These are phyloP conservation scores for Mercenaria mercenaria DNA, from an alignment of 1,140 invertebrate species.

Conservation along the genomic window DNA sequence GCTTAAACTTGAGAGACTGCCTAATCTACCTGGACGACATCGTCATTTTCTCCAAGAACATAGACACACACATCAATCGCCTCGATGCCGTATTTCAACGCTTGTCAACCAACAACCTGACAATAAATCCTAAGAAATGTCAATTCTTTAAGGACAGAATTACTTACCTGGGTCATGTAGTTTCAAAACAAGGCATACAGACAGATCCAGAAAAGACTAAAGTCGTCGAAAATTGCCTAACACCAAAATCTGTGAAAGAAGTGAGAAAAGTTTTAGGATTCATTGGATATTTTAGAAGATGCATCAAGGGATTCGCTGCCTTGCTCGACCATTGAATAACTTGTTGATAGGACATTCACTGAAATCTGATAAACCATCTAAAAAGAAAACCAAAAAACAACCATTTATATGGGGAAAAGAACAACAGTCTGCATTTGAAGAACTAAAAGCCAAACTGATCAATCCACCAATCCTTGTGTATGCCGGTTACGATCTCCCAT, in stretches of 20 bases:
- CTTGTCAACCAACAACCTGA: background rate
- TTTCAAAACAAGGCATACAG: conserved; percentile 65
- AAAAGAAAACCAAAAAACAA: background rate
- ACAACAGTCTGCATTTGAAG: conserved; percentile 55
- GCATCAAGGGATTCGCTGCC: conserved; percentile 70
- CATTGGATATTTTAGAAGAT: conserved; percentile 72
- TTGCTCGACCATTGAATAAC: conserved; percentile 50
- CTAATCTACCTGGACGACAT: conserved; percentile 25
- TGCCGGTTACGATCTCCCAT: conserved; percentile 58
- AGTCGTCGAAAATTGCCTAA: conserved; percentile 71
- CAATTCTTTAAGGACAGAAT: conserved; percentile 14
- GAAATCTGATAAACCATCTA: background rate
- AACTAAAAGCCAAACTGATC: conserved; percentile 8
- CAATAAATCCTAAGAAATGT: conserved; percentile 28
- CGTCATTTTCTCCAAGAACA: background rate
- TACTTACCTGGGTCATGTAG: conserved; percentile 63
- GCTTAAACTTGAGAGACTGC: conserved; percentile 12
- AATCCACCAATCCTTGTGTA: conserved; percentile 54
- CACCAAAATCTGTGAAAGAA: conserved; percentile 71
- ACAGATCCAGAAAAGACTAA: conserved; percentile 74
- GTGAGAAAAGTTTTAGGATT: conserved; percentile 78
- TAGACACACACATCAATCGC: background rate
- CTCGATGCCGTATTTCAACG: background rate
- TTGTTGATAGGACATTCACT: conserved; percentile 41
- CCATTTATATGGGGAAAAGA: conserved; percentile 30